A percentile compares a stretch with the other conserved stretches of the same genome.
These are phyloP conservation scores for Iguana delicatissima DNA, from an alignment of 2,797 vertebrate species.

Conservation along the genomic window DNA sequence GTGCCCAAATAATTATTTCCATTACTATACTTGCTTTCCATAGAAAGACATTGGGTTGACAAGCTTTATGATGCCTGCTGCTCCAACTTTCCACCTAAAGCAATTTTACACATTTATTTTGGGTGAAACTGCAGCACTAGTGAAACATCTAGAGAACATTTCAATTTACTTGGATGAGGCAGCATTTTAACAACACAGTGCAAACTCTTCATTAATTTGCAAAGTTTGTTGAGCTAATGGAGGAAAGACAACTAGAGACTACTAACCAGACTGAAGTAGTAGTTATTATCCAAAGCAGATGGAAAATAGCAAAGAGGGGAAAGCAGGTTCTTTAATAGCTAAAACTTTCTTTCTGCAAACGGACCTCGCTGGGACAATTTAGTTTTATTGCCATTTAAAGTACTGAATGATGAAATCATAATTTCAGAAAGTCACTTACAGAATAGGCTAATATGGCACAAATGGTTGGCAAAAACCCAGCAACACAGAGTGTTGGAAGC, in stretches of 20 bases:
- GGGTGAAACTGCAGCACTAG: neutral
- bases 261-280: neutral
- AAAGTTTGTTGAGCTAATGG: neutral
- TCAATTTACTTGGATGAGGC: neutral
- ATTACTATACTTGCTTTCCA: neutral
- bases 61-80: neutral
- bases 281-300: slow-evolving; percentile 1
- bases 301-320: neutral
- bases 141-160: neutral
- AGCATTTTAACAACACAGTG: neutral
- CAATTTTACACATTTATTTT: neutral
- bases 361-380: neutral
- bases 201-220: neutral
- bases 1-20: neutral
- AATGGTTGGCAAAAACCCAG: neutral
- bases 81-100: neutral
- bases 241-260: neutral
- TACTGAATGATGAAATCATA: neutral
- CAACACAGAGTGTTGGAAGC: neutral
- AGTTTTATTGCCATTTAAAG: neutral
- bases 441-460: neutral
- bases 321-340: neutral
- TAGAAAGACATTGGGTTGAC: neutral
- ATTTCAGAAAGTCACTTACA: neutral
- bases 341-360: neutral